A percentile compares a stretch with the other conserved stretches of the same genome.
Conservation (phyloP, 2,888 invertebrate species). For the Aspidiotus rigidus region DNA sequence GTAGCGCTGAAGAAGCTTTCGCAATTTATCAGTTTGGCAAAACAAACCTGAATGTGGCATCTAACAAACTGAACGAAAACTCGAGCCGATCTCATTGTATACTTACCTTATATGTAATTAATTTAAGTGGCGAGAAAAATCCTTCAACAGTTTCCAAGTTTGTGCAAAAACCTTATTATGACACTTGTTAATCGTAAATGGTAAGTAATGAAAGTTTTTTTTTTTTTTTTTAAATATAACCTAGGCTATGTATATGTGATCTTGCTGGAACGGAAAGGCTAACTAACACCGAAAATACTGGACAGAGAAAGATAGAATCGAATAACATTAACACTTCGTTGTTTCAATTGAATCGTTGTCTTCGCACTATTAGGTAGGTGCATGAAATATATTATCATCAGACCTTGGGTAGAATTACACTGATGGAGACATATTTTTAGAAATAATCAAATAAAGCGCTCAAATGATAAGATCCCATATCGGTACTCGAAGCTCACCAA, state of each 20-base stretch:
- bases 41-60: constrained; percentile 63
- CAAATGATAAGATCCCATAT: constrained; percentile 49
- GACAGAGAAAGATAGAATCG: constrained; percentile 69
- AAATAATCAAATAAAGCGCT: constrained; percentile 41
- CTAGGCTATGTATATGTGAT: constrained; percentile 74
- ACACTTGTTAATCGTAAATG: too few relatives aligned
- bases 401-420: too few relatives aligned
- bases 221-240: constrained; percentile 26
- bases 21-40: constrained; percentile 66
- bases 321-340: constrained; percentile 82
- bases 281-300: constrained; percentile 62
- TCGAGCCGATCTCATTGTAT: constrained; percentile 85
- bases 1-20: constrained; percentile 67
- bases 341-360: constrained; percentile 69
- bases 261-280: constrained; percentile 80
- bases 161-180: too few relatives aligned
- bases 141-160: constrained; percentile 35
- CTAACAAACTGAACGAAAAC: constrained; percentile 67
- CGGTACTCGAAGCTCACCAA: constrained; percentile 85
- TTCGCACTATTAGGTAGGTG: constrained; percentile 47
- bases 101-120: constrained; percentile 69
- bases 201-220: too few relatives aligned
- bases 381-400: too few relatives aligned
- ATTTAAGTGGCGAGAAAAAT: constrained; percentile 39
- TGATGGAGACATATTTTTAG: constrained; percentile 29